Evolutionary conservation across 2,888 invertebrate genomes (phyloP), one percentile per base, ranked within the genome.

Genomic region (Apamea crenata): DNA sequence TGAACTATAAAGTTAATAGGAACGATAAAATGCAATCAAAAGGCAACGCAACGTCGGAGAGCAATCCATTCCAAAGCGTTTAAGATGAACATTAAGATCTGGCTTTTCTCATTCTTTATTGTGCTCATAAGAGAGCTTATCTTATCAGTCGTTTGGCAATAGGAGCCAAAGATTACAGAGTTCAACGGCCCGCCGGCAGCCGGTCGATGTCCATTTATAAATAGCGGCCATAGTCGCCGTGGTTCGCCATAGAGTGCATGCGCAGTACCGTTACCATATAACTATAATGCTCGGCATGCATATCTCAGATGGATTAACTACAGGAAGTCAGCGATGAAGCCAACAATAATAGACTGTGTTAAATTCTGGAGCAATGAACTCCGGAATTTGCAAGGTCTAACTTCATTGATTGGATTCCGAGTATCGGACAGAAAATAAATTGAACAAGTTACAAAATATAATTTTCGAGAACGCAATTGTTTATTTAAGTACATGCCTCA

Each of bases 121-220:
- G 85, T 84, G 56, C 65, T 83, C 74, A 61, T 78, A 83, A 71
- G 78, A 50, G 69, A 36, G 65, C 75, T 90, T 92, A 92, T 91
- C 93, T 95, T 95, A 95, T 95, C 95, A 92, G n/a, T 71, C 78
- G 81, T 92, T 92, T 91, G 87, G 90, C 89, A 89, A 89, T 90
- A 91, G 89, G 89, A 90, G 87, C 88, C 87, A 88, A 89, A 94
- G 94, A 95, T 94, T 94, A 93, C 85, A 85, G 87, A 89, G 95
- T 93, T 91, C 94, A 91, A 90, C 90, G 95, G 29, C 89, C 90
- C 93, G 91, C 93, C 89, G 81, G 66, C 90, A 91, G 92, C 88
- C 95, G 94, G 93, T 89, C 92, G 92, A 88, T 89, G 92, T 87
- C 90, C 91, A 90, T 89, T 92, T 96, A 95, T 94, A 96, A 96